phyloP scores from a whole-genome alignment of 92 coral and sea anemone genomes.

The Palythoa grandis region DNA sequence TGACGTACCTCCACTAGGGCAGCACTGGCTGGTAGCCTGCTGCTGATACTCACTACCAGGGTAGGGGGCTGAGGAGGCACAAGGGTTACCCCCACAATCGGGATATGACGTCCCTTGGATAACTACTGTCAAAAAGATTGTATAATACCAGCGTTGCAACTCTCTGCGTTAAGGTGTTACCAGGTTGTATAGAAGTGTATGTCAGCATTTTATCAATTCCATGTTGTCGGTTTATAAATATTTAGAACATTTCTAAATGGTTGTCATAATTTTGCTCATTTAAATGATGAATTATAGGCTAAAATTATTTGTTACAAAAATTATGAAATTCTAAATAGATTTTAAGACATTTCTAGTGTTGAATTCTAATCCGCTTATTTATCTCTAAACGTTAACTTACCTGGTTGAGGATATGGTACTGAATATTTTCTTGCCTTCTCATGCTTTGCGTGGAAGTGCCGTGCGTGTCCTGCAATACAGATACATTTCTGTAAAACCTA shows the following conservation, averaged over 20 bases:
- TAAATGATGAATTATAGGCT: too few species aligned
- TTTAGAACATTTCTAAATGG: too few species aligned
- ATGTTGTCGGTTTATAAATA: too few species aligned
- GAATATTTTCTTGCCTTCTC: conserved; percentile 30
- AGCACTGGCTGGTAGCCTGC: conserved; percentile 17
- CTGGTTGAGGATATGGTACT: conserved; percentile 33
- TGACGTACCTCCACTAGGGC: conserved; percentile 26
- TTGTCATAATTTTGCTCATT: too few species aligned
- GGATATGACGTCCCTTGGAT: conserved; percentile 35
- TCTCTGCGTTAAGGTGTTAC: too few species aligned
- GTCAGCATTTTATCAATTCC: too few species aligned
- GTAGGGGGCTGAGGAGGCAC: not conserved
- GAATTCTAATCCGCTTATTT: too few species aligned
- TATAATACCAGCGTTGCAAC: too few species aligned
- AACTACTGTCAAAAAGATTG: conserved; percentile 2
- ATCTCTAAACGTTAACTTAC: not conserved
- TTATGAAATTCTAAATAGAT: too few species aligned
- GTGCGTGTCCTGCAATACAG: conserved; percentile 19
- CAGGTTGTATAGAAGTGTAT: too few species aligned
- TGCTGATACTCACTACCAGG: not conserved
- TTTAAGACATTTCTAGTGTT: too few species aligned
- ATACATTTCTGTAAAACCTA: not conserved
- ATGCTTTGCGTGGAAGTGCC: not conserved
- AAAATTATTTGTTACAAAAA: too few species aligned
- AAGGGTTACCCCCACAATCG: conserved; percentile 41